Conservation (phyloP, 2,888 invertebrate genomes). For the Rosalia funebris region DNA sequence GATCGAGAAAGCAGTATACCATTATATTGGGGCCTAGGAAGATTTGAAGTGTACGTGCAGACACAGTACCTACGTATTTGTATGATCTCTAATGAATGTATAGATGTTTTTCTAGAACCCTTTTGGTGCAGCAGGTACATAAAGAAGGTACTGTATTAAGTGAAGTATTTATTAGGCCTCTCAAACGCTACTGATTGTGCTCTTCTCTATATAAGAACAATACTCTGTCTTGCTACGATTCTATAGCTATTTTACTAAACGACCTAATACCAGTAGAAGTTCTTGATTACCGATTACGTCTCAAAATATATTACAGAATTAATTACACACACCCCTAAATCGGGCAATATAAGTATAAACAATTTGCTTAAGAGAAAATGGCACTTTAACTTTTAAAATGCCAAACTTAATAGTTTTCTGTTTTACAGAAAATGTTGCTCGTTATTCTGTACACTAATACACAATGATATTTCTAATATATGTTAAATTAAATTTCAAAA, state of each 20-base stretch:
- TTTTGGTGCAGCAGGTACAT: slow-evolving; percentile 45
- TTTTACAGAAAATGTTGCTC: slow-evolving; percentile 43
- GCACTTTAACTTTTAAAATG: slow-evolving; percentile 43
- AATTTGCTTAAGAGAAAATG: slow-evolving; percentile 45
- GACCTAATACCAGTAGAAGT: slow-evolving; percentile 39
- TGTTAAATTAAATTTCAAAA: slow-evolving; percentile 37
- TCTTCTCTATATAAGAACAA: slow-evolving; percentile 39
- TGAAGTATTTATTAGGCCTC: slow-evolving; percentile 58
- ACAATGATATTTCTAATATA: slow-evolving; percentile 40
- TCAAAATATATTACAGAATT: slow-evolving; percentile 35
- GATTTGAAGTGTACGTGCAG: slow-evolving; percentile 7
- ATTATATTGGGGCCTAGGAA: slow-evolving; percentile 14
- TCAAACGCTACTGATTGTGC: slow-evolving; percentile 58
- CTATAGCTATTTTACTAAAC: slow-evolving; percentile 29
- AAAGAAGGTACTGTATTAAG: slow-evolving; percentile 51
- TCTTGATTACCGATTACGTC: slow-evolving; percentile 26
- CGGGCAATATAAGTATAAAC: slow-evolving; percentile 49
- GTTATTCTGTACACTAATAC: slow-evolving; percentile 51
- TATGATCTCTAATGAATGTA: slow-evolving; percentile 27
- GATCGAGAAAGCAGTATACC: slow-evolving; percentile 9
- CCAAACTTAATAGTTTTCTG: slow-evolving; percentile 44
- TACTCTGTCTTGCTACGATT: slow-evolving; percentile 31
- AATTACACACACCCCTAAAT: slow-evolving; percentile 46
- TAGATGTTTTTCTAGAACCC: slow-evolving; percentile 30
- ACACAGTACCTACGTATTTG: slow-evolving; percentile 32